A percentile compares a stretch with the other conserved stretches of the same genome.
phyloP scores from a whole-genome alignment of 2,888 invertebrate species.

The Ischnus inquisitorius region DNA sequence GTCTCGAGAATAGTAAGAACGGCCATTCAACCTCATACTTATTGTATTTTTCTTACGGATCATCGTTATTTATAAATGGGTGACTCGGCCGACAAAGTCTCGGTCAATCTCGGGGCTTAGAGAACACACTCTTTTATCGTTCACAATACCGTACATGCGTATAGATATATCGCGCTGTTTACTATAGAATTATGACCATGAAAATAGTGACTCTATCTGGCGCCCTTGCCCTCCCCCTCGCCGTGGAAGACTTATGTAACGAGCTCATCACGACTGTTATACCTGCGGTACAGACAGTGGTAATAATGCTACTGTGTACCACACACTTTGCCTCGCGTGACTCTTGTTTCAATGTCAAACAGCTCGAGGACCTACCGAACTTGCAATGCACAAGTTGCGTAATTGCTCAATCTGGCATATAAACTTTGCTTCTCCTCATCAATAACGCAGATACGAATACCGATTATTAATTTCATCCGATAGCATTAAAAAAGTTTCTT shows the following conservation, averaged over 20 bases:
- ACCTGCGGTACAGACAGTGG: neutral
- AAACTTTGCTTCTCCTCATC: neutral
- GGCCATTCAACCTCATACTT: slow-evolving; percentile 61
- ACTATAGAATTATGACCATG: slow-evolving; percentile 23
- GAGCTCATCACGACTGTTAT: slow-evolving; percentile 30
- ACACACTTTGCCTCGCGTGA: slow-evolving; percentile 22
- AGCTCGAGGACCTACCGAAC: neutral
- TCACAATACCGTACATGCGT: slow-evolving; percentile 12
- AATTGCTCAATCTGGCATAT: neutral
- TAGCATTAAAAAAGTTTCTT: neutral
- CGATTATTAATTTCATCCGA: no score
- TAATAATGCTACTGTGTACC: slow-evolving; percentile 7
- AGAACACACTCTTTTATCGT: slow-evolving; percentile 31
- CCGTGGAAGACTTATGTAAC: slow-evolving; percentile 32
- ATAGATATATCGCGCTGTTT: slow-evolving; percentile 1
- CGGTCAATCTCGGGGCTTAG: slow-evolving; percentile 26
- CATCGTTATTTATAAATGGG: slow-evolving; percentile 66
- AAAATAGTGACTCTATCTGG: slow-evolving; percentile 26
- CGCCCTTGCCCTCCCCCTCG: slow-evolving; percentile 23
- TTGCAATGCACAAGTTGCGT: neutral
- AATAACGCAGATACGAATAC: no score
- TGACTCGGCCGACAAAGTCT: slow-evolving; percentile 44
- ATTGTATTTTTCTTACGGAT: slow-evolving; percentile 46
- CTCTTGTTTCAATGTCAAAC: neutral
- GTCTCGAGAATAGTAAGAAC: slow-evolving; percentile 8